A percentile compares a stretch with the other conserved stretches of the same genome.
These are phyloP conservation scores for Odontomyia ornata DNA, from an alignment of 2,888 invertebrate genomes.

Conservation along the genomic window DNA sequence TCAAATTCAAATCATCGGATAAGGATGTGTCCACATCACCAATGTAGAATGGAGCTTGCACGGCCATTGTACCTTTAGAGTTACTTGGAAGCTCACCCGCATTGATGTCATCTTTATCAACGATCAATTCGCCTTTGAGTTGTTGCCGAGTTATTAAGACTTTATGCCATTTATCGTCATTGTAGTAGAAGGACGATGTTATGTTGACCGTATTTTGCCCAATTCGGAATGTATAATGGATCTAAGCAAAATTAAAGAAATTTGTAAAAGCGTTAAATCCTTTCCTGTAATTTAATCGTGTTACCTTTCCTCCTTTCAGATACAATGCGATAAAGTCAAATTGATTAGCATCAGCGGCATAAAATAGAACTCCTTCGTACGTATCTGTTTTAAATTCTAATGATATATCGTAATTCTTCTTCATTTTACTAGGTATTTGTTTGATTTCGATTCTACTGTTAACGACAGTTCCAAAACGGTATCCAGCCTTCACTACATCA, in stretches of 20 bases:
- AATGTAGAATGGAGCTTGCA: constrained; percentile 78
- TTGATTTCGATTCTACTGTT: constrained; percentile 79
- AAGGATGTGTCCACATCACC: constrained; percentile 74
- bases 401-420: constrained; percentile 77
- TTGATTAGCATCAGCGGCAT: constrained; percentile 73
- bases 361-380: constrained; percentile 86
- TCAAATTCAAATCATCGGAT: constrained; percentile 64
- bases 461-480: constrained; percentile 66
- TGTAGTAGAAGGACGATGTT: constrained; percentile 68
- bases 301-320: constrained; percentile 77
- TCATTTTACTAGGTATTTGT: constrained; percentile 69
- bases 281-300: background rate
- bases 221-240: constrained; percentile 72
- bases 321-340: constrained; percentile 79
- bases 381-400: constrained; percentile 77
- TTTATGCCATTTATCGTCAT: constrained; percentile 83
- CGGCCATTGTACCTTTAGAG: constrained; percentile 66
- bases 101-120: constrained; percentile 68
- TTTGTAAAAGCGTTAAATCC: constrained; percentile 2
- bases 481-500: constrained; percentile 60
- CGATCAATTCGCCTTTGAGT: constrained; percentile 67
- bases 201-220: constrained; percentile 72
- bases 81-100: constrained; percentile 54
- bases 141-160: constrained; percentile 73
- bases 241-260: constrained; percentile 60